These are phyloP conservation scores for Brachypalpus laphriformis DNA, from an alignment of 2,888 invertebrate species.

Conservation along the genomic window DNA sequence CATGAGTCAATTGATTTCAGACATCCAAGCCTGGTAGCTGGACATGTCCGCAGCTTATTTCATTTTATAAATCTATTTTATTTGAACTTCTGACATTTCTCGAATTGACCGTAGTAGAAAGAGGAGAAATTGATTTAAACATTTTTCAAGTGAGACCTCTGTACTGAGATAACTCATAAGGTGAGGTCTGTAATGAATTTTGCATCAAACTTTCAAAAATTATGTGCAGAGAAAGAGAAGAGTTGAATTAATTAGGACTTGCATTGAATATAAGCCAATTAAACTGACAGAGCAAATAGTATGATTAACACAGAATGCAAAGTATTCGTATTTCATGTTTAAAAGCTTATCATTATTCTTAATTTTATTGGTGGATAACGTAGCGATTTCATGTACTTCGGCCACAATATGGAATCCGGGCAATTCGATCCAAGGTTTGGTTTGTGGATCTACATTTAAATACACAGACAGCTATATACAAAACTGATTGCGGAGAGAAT, in stretches of 20 bases:
- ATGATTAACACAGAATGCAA: neutral
- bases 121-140: neutral
- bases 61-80: neutral
- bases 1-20: constrained; percentile 8
- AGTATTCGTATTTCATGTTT: too few relatives aligned
- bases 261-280: neutral
- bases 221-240: neutral
- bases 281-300: neutral
- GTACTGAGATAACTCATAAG: neutral
- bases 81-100: neutral
- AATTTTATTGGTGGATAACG: too few relatives aligned
- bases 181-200: neutral
- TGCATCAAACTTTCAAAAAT: neutral
- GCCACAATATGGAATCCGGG: too few relatives aligned
- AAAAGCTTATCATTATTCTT: too few relatives aligned
- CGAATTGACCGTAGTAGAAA: neutral
- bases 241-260: neutral
- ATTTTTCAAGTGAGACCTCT: neutral
- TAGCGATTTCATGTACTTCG: too few relatives aligned
- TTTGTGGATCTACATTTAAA: too few relatives aligned
- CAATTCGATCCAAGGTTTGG: too few relatives aligned
- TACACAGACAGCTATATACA: too few relatives aligned
- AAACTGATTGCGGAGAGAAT: too few relatives aligned
- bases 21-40: neutral
- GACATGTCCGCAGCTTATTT: neutral